phyloP scores from a whole-genome alignment of 2,113 vertebrate genomes.

The Myodes glareolus region DNA sequence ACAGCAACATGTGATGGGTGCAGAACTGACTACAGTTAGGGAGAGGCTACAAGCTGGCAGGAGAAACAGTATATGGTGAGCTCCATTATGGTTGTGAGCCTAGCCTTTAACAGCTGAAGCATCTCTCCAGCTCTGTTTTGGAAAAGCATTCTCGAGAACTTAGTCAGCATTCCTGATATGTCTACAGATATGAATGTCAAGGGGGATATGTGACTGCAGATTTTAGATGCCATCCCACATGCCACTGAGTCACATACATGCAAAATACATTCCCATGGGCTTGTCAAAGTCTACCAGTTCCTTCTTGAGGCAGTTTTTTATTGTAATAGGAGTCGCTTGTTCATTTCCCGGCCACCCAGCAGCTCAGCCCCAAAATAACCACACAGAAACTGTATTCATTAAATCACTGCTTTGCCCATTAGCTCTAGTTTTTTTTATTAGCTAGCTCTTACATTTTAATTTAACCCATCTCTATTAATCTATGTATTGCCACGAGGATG shows the following conservation, averaged over 20 bases:
- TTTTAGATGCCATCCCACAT: neutral
- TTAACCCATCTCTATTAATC: too few species aligned
- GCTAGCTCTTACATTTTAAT: too few species aligned
- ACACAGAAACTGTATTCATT: too few species aligned
- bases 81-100: neutral
- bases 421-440: too few species aligned
- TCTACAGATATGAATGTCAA: neutral
- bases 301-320: neutral
- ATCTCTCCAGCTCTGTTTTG: neutral
- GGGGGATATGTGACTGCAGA: neutral
- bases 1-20: neutral
- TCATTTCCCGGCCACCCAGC: rapidly evolving
- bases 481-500: too few species aligned
- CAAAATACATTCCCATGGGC: neutral
- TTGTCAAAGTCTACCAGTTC: neutral
- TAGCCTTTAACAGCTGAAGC: neutral
- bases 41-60: neutral
- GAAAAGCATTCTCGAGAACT: neutral
- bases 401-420: too few species aligned
- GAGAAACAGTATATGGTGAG: neutral
- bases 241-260: neutral
- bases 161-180: neutral
- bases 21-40: neutral
- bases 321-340: too few species aligned
- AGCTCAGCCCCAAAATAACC: too few species aligned